Evolutionary conservation across 2,113 vertebrate genomes (phyloP), one percentile per base, ranked within the genome.

Genomic region (Ahaetulla prasina): DNA sequence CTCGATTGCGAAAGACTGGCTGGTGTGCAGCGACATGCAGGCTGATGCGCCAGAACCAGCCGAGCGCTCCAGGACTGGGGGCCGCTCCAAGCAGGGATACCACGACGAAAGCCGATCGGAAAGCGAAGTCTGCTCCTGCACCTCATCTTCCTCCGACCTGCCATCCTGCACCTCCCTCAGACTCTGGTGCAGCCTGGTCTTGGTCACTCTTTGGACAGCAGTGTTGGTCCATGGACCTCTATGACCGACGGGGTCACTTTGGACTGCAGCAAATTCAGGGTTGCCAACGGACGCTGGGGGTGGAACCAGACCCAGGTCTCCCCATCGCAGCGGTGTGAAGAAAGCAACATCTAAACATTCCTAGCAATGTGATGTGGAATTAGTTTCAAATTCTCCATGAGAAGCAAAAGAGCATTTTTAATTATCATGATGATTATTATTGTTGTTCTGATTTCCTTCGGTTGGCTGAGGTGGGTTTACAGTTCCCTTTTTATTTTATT

Each of bases 1-100:
- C 92, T 97, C 98, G 95, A 98, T 98, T 0, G 98, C 98, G 0
- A 97, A 94, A 91, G 99, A 99, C 98, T 99, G 99, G 99, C 97
- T 99, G 94, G 96, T 98, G 86, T 99, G 99, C 94, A 96, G 97
- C 0, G 98, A 99, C 95, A 97, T 98, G 97, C 98, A 98, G 96
- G 96, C 98, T 0, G 98, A 98, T 43, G 95, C 98, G 1, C 97
- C 98, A 0, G 97, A 97, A 90, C 85, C 97, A 0, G 97, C 98
- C 0, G 96, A 89, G 5, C 94, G 97, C 95, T 94, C 96, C 74
- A 96, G 96, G 94, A 95, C 97, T 0, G 97, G 97, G 92, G 93
- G 94, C 0, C 97, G 94, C 0, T 95, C 98, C 80, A 96, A 94
- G 3, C 98, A 96, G 0, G 98, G 97, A 9, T 98, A 97, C 25